Evolutionary conservation across 2,797 vertebrate genomes (phyloP), one percentile per base, ranked within the genome.

Genomic region (Eulemur rubriventer): DNA sequence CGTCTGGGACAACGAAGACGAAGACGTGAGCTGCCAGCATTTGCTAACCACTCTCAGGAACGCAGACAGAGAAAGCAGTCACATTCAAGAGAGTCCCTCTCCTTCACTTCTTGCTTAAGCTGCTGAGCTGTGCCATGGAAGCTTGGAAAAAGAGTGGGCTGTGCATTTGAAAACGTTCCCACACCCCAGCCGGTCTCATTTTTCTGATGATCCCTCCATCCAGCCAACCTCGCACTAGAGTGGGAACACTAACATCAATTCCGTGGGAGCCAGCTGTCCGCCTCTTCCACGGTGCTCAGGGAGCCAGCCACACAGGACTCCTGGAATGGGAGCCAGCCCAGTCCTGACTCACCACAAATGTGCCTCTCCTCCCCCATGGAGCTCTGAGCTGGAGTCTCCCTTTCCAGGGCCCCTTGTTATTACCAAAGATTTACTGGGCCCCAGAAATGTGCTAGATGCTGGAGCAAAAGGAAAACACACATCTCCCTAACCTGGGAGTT

Each of bases 81-180:
- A 18, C 17, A 41, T 90, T 86, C 46, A 33, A 82, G 87, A 88
- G 20, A 72, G 50, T 22, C 52, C 43, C 0, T 46, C 55, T 85
- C 70, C 48, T 91, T 70, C 46, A 41, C 48, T 83, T 84, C 78
- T 94, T 73, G 91, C 55, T 59, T 70, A 35, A 55, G 86, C 92
- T 97, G 94, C 96, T 93, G 35, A 97, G 73, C 24, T 84, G 50
- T 67, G 88, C 95, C 96, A 94, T 78, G 95, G 87, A 97, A 96
- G 88, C 84, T 33, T 81, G 97, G 97, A 95, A 97, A 98, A 97
- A 91, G 95, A 96, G 95, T 96, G 95, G 96, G 96, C 13, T 96
- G 93, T 90, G 35, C 41, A 26, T 91, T 79, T 92, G 95, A 94
- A 86, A 93, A 88, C 7, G 81, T 92, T 96, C 96, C 97, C 96